Percentiles rank a stretch among this genome's conserved stretches.
phyloP scores from a whole-genome alignment of 2,888 invertebrate genomes.

The Lobophora halterata region DNA sequence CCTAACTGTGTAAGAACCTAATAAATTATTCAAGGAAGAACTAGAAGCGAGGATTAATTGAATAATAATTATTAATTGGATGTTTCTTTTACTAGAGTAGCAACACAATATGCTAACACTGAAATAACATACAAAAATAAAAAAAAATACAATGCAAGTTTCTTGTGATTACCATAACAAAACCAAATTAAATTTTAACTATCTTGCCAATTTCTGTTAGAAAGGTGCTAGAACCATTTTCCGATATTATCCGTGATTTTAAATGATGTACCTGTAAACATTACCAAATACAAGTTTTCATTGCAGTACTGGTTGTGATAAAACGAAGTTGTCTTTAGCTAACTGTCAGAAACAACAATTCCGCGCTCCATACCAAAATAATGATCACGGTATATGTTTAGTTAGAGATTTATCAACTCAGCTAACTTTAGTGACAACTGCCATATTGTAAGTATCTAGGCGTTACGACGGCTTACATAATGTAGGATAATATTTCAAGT shows the following conservation, averaged over 20 bases:
- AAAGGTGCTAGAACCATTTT: slow-evolving; percentile 2
- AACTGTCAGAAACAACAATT: slow-evolving; percentile 32
- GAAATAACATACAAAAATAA: no score
- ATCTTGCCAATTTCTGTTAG: slow-evolving; percentile 14
- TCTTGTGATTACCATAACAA: no score
- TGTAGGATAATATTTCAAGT: slow-evolving; percentile 66
- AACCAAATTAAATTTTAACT: neutral
- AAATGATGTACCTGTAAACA: slow-evolving; percentile 64
- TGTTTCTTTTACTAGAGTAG: no score
- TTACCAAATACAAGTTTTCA: slow-evolving; percentile 70
- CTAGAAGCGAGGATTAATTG: no score
- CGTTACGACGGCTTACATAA: slow-evolving; percentile 58
- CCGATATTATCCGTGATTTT: slow-evolving; percentile 13
- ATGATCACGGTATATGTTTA: slow-evolving; percentile 47
- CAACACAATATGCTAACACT: no score
- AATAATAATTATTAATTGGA: neutral
- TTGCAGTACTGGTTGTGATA: slow-evolving; percentile 79
- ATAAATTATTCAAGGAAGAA: no score
- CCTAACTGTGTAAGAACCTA: slow-evolving; percentile 4
- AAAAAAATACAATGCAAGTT: no score
- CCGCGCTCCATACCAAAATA: slow-evolving; percentile 61
- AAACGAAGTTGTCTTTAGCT: slow-evolving; percentile 57
- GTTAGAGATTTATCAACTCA: slow-evolving; percentile 61
- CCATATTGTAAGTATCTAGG: slow-evolving; percentile 77
- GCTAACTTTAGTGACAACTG: slow-evolving; percentile 78